A percentile compares a stretch with the other conserved stretches of the same genome.
Evolutionary conservation across 2,888 invertebrate species (phyloP).

Genomic region (Harpalus rubripes): DNA sequence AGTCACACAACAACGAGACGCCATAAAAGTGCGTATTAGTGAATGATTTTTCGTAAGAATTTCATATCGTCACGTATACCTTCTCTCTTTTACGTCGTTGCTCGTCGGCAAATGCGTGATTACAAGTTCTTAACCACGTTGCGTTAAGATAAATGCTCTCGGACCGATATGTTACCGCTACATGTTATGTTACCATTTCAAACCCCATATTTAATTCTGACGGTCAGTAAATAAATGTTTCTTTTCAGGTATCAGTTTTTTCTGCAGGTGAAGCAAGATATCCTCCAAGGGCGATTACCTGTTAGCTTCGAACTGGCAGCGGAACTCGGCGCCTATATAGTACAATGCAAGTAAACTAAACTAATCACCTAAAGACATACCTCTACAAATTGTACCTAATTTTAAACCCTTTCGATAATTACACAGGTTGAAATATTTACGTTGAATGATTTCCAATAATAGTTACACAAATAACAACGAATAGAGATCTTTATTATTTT

Average conservation of each 20-base stretch:
- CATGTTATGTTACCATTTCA: slow-evolving; percentile 48
- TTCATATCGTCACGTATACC: neutral
- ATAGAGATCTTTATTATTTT: no score
- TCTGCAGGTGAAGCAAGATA: slow-evolving; percentile 97
- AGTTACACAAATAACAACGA: no score
- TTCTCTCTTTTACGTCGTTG: neutral
- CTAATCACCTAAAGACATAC: neutral
- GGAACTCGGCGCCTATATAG: slow-evolving; percentile 94
- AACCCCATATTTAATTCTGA: slow-evolving; percentile 67
- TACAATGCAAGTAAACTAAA: slow-evolving; percentile 90
- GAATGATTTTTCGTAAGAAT: neutral
- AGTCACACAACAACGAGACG: no score
- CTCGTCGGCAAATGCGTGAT: slow-evolving; percentile 7
- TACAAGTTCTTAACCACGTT: neutral
- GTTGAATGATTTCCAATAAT: no score
- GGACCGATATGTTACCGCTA: slow-evolving; percentile 48
- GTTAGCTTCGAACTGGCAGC: slow-evolving; percentile 94
- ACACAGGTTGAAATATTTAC: no score
- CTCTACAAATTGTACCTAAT: neutral
- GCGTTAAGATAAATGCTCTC: slow-evolving; percentile 40
- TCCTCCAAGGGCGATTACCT: slow-evolving; percentile 94
- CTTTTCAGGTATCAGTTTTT: slow-evolving; percentile 95
- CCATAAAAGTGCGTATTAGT: neutral
- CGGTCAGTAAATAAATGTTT: slow-evolving; percentile 64
- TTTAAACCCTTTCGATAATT: neutral